phyloP scores from a whole-genome alignment of 2,797 vertebrate species.

The Oryzias sinensis region DNA sequence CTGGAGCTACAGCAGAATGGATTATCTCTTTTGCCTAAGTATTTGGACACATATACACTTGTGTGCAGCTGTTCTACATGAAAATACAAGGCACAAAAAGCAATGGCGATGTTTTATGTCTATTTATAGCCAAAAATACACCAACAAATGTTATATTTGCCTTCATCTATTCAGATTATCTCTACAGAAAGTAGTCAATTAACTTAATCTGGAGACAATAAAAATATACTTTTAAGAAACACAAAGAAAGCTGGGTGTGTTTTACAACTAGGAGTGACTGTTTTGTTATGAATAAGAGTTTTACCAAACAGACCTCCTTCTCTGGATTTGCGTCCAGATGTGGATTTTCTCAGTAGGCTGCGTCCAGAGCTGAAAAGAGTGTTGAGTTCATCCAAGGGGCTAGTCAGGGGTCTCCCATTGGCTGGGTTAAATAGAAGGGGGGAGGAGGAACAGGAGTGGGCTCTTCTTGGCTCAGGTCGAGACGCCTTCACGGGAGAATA shows the following conservation, averaged over 20 bases:
- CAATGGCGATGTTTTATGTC: too few species aligned
- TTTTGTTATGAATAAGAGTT: too few species aligned
- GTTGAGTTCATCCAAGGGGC: conserved; percentile 93
- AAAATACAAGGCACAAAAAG: too few species aligned
- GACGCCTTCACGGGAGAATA: conserved; percentile 85
- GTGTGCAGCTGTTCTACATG: too few species aligned
- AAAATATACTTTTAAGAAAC: too few species aligned
- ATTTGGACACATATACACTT: too few species aligned
- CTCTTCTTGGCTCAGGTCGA: conserved; percentile 81
- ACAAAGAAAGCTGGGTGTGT: too few species aligned
- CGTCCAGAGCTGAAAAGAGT: conserved; percentile 93
- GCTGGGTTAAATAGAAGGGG: conserved; percentile 86
- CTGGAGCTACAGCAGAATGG: too few species aligned
- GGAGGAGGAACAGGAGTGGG: conserved; percentile 83
- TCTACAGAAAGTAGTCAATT: not conserved
- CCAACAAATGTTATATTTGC: not conserved
- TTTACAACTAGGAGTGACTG: too few species aligned
- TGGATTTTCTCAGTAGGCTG: conserved; percentile 88
- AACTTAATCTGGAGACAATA: not conserved
- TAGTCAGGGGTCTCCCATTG: conserved; percentile 85
- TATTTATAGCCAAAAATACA: not conserved
- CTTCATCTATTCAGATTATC: not conserved
- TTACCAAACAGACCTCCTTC: conserved; percentile 78
- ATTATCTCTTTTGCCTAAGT: too few species aligned
- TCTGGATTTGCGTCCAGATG: conserved; percentile 88